phyloP scores from a whole-genome alignment of 2,797 vertebrate species.

The Thalassophryne amazonica region DNA sequence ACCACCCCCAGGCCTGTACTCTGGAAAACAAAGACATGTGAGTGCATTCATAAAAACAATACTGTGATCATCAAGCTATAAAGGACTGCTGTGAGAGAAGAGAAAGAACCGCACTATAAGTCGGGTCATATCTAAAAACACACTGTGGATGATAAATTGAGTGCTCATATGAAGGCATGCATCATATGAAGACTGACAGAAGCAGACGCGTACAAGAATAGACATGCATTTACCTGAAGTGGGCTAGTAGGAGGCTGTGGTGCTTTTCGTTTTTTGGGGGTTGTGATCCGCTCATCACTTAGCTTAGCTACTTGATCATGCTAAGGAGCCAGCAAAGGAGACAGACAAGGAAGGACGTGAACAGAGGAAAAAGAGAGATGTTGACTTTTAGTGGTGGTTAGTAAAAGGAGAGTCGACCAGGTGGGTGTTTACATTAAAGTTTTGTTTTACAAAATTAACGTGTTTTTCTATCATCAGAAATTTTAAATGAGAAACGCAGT shows the following conservation, averaged over 20 bases:
- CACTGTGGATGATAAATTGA: too few relatives aligned
- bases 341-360: conserved; percentile 44
- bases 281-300: conserved; percentile 97
- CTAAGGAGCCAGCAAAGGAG: conserved; percentile 76
- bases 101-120: neutral
- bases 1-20: neutral
- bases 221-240: conserved; percentile 88
- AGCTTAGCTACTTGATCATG: conserved; percentile 96
- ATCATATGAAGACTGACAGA: conserved; percentile 15
- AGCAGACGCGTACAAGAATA: conserved; percentile 27
- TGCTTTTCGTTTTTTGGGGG: conserved; percentile 99
- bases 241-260: conserved; percentile 97
- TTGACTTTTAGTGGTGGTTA: conserved; percentile 70
- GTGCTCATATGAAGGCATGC: conserved; percentile 33
- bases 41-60: neutral
- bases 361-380: conserved; percentile 61
- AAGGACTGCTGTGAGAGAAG: neutral
- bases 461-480: conserved; percentile 9
- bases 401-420: conserved; percentile 52
- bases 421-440: conserved; percentile 10
- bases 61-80: neutral
- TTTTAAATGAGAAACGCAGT: too few relatives aligned
- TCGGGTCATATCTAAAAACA: neutral
- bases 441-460: conserved; percentile 15
- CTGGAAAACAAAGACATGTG: neutral